phyloP scores from a whole-genome alignment of 1,140 invertebrate genomes.

The Lethrus apterus region DNA sequence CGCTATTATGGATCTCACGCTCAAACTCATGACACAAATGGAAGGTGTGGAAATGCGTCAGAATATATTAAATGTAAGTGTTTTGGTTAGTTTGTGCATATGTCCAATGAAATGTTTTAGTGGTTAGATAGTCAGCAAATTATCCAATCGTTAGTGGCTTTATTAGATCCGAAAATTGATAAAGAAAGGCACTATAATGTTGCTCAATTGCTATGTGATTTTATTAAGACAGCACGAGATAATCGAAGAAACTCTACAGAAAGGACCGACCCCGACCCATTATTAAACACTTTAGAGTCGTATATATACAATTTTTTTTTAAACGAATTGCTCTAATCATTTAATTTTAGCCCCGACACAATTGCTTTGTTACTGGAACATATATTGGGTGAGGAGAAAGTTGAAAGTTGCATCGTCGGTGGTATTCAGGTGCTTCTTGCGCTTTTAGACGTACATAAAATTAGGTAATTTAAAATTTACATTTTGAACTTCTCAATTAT shows the following conservation, averaged over 20 bases:
- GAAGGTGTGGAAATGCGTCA: conserved; percentile 69
- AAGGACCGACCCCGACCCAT: conserved; percentile 53
- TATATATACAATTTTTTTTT: conserved; percentile 40
- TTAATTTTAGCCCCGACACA: conserved; percentile 53
- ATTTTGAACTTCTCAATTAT: conserved; percentile 1
- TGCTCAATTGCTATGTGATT: conserved; percentile 74
- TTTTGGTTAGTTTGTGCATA: conserved; percentile 19
- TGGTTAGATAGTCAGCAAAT: conserved; percentile 85
- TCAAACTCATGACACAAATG: conserved; percentile 80
- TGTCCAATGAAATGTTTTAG: conserved; percentile 47
- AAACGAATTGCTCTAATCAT: not conserved
- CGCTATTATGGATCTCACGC: conserved; percentile 89
- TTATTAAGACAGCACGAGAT: conserved; percentile 63
- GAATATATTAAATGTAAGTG: conserved; percentile 76
- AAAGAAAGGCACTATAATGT: conserved; percentile 72
- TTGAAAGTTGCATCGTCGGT: conserved; percentile 69
- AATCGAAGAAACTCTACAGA: conserved; percentile 53
- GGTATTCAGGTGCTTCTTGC: conserved; percentile 72
- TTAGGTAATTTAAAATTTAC: conserved; percentile 31
- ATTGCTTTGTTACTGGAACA: conserved; percentile 60
- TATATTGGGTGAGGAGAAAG: conserved; percentile 59
- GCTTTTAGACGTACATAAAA: conserved; percentile 52
- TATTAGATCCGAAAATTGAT: conserved; percentile 69
- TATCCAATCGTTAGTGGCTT: conserved; percentile 71
- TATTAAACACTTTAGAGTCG: conserved; percentile 65